Evolutionary conservation across 2,113 vertebrate genomes (phyloP), one percentile per base, ranked within the genome.

Genomic region (Aegotheles bennettii): DNA sequence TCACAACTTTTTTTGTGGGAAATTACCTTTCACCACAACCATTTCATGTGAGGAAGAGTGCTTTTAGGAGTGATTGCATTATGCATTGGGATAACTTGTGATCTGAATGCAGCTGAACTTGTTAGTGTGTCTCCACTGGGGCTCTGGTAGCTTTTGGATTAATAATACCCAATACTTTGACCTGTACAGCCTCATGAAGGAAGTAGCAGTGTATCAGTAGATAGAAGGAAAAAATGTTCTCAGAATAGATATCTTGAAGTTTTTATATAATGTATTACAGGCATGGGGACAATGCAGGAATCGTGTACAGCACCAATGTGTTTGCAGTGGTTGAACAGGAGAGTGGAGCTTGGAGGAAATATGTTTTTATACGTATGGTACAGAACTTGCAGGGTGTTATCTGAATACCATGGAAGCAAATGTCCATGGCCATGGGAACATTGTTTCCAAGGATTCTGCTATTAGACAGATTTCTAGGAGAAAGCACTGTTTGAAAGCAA

Each of bases 301-400:
- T 16, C 73, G 12, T 42, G 0, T 11, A 21, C 7, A 75, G n/a
- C 61, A 61, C 17, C 28, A 17, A 0, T 14, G 23, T 0, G 0
- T 33, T 84, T 19, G 45, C 9, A 43, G 14, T 12, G 14, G 17
- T 28, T 81, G 25, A 56, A 43, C 6, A 68, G 38, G 18, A 61
- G 40, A 48, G 13, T 4, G 5, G 28, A 60, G 16, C 47, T 60
- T 43, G 60, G 57, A 70, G 50, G 35, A 88, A 33, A 43, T 31
- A 7, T n/a, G 23, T 2, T 65, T 79, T 35, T 15, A 8, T 35
- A 6, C 13, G 7, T 36, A 5, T 12, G 25, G 16, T 33, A 25
- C 4, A 3, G 45, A 82, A 35, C 9, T 76, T 69, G 20, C 16
- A 35, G 38, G 33, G 8, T 57, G 10, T 57, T 78, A 25, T 29